Conservation (phyloP, 2,113 vertebrate species). For the Chunga burmeisteri region DNA sequence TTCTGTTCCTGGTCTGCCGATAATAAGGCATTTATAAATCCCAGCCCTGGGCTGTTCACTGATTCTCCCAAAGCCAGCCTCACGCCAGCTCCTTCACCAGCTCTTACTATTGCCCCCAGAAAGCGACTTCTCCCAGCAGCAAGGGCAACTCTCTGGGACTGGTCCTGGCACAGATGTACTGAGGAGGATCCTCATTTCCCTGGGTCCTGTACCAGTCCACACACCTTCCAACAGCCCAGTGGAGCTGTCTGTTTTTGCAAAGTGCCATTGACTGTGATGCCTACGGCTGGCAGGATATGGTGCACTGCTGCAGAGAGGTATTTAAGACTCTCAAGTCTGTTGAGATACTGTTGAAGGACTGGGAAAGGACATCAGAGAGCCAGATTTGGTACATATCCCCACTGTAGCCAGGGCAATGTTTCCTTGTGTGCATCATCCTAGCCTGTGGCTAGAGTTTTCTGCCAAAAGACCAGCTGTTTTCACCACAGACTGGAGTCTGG, state of each 20-base stretch:
- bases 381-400: not conserved
- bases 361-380: not conserved
- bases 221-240: not conserved
- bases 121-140: not conserved
- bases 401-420: not conserved
- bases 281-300: rapidly evolving
- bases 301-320: not conserved
- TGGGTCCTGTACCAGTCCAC: not conserved
- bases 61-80: not conserved
- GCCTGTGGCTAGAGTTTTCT: not conserved
- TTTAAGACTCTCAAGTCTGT: not conserved
- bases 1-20: not conserved
- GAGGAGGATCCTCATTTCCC: not conserved
- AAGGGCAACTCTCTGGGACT: not conserved
- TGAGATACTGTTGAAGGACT: not conserved
- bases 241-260: not conserved
- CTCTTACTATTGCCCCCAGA: not conserved
- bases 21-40: not conserved
- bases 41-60: not conserved
- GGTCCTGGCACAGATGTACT: not conserved
- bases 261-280: not conserved
- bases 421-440: not conserved
- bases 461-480: not conserved
- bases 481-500: not conserved
- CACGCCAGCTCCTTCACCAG: not conserved